A percentile compares a stretch with the other conserved stretches of the same genome.
These are phyloP conservation scores for Margarornis squamiger DNA, from an alignment of 2,797 vertebrate species.

Conservation along the genomic window DNA sequence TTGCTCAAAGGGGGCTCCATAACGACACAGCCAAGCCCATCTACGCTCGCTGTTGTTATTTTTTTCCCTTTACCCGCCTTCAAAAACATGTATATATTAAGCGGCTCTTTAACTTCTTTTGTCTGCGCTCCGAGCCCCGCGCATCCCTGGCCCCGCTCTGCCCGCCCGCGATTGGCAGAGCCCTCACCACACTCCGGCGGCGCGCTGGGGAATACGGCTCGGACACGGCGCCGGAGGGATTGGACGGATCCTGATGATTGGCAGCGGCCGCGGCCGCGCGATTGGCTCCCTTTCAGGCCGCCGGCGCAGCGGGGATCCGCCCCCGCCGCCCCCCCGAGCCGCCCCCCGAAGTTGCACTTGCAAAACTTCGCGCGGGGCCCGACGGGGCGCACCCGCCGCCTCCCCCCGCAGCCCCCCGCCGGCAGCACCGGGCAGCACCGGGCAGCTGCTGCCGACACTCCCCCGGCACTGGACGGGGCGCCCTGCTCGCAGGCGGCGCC, in stretches of 20 bases:
- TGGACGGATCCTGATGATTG: constrained; percentile 96
- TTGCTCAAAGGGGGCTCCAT: constrained; percentile 97
- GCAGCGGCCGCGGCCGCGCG: constrained; percentile 90
- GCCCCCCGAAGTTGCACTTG: constrained; percentile 49
- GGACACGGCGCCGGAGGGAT: constrained; percentile 95
- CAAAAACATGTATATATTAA: constrained; percentile 92
- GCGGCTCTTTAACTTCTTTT: constrained; percentile 95
- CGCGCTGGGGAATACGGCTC: constrained; percentile 92
- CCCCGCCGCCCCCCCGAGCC: constrained; percentile 77
- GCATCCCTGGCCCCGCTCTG: constrained; percentile 92
- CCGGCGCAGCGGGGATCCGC: constrained; percentile 91
- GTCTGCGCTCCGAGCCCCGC: constrained; percentile 92
- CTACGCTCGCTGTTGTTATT: constrained; percentile 83
- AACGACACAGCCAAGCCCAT: constrained; percentile 87
- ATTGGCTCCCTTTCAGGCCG: constrained; percentile 98
- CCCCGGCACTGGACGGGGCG: neutral
- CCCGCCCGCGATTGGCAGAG: constrained; percentile 99
- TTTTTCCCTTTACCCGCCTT: constrained; percentile 82
- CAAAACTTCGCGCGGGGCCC: constrained; percentile 19
- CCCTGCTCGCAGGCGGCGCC: neutral
- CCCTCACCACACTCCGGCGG: constrained; percentile 89
- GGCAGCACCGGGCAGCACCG: neutral
- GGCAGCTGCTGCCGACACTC: neutral
- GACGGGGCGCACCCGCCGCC: neutral
- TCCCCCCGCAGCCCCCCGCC: neutral